Base-by-base conservation (phyloP, 2,888 invertebrate genomes). In the Diaphora mendica region DNA sequence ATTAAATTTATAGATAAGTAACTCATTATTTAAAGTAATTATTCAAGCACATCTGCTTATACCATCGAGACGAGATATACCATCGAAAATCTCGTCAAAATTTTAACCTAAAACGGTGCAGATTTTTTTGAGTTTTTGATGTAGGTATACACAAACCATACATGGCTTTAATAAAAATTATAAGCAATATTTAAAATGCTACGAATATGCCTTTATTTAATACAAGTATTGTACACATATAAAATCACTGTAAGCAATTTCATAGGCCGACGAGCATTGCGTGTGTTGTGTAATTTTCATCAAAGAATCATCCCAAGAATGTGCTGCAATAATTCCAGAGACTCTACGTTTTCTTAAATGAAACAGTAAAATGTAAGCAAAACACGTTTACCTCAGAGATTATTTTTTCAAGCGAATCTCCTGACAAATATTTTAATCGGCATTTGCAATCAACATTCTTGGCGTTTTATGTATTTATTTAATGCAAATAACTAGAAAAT, bases 381-480 rank as follows among this genome's bases (percentile, higher is more conserved):
- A 70, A 39, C 42, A 33, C 67, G 39, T 67, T 64, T 70, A 70
- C 55, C 59, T 68, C 48, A 2, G 3, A 44, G 30, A 70, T 82
- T 68, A 73, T 82, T 79, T 79, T 82, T 77, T 71, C 73, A 73
- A 77, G 65, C 64, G 68, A 78, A 51, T 67, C 62, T 68, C 66
- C 64, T 73, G 44, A 23, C 30, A 64, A 71, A 72, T 78, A 82
- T 76, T 77, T 55, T 51, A 72, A 75, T 65, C 48, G 20, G 11
- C 59, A 20, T 65, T 73, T 64, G 81, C 66, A 79, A 80, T 84
- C 84, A 82, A 84, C 77, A 84, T 84, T 84, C 83, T 72, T 78
- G 9, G 48, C 72, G 15, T 67, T 15, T 74, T 74, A 72, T 70
- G 73, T 65, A 69, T 75, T 72, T 76, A 69, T 79, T 66, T 84